phyloP scores from a whole-genome alignment of 2,797 vertebrate species.

The Myiotriccus ornatus region DNA sequence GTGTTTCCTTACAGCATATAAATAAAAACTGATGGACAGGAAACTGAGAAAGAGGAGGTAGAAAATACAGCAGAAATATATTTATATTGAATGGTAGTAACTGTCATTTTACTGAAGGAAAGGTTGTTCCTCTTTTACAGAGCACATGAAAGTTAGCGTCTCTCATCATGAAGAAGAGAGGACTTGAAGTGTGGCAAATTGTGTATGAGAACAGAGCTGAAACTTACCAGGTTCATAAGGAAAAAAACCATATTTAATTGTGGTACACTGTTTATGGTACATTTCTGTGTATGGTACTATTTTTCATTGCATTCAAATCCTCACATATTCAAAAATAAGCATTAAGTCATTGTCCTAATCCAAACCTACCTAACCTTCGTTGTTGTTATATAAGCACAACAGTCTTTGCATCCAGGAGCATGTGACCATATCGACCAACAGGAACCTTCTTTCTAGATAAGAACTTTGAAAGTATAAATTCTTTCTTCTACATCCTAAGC shows the following conservation, averaged over 20 bases:
- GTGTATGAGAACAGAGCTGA: not conserved
- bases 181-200: not conserved
- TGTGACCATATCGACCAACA: not conserved
- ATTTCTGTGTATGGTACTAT: not conserved
- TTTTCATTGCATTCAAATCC: not conserved
- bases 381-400: not conserved
- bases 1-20: not conserved
- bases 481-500: not conserved
- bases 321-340: not conserved
- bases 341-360: not conserved
- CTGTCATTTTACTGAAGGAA: not conserved
- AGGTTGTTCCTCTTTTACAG: not conserved
- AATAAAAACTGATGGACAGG: not conserved
- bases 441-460: not conserved
- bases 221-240: not conserved
- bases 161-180: not conserved
- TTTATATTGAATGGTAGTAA: not conserved
- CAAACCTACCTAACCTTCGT: not conserved
- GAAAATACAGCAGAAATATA: not conserved
- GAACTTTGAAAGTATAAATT: not conserved
- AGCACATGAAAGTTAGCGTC: not conserved
- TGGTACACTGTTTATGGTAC: rapidly evolving
- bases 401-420: not conserved
- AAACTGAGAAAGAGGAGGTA: not conserved
- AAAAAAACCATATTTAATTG: not conserved